Conservation (phyloP, 1,140 invertebrate species). For the Ladona fulva region DNA sequence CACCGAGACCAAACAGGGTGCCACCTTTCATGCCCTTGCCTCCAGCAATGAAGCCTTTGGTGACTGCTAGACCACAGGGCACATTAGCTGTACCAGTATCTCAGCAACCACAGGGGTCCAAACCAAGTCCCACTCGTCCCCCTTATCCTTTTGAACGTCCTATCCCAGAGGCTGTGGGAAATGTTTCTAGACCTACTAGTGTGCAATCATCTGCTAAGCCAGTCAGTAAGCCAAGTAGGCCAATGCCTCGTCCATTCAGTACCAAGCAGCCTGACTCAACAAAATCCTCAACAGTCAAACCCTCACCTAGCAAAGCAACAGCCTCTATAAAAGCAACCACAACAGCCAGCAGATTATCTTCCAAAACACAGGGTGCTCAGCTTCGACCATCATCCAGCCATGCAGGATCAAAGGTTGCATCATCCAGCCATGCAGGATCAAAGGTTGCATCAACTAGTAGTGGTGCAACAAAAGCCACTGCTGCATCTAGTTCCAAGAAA, state of each 20-base stretch:
- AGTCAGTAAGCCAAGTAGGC: neutral
- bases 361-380: neutral
- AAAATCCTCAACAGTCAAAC: neutral
- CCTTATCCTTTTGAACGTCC: neutral
- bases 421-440: neutral
- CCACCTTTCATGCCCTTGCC: conserved; percentile 15
- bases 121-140: neutral
- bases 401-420: neutral
- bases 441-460: neutral
- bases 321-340: neutral
- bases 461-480: neutral
- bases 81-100: neutral
- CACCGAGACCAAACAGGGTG: conserved; percentile 28
- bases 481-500: neutral
- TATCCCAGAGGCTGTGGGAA: neutral
- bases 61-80: neutral
- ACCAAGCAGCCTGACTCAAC: neutral
- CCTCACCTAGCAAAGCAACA: neutral
- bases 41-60: neutral
- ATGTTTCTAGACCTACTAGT: neutral
- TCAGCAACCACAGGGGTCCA: neutral
- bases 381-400: neutral
- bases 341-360: neutral
- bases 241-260: neutral
- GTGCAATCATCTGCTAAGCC: neutral